These are phyloP conservation scores for Rhincodon typus DNA, from an alignment of 2,797 vertebrate species.

Conservation along the genomic window DNA sequence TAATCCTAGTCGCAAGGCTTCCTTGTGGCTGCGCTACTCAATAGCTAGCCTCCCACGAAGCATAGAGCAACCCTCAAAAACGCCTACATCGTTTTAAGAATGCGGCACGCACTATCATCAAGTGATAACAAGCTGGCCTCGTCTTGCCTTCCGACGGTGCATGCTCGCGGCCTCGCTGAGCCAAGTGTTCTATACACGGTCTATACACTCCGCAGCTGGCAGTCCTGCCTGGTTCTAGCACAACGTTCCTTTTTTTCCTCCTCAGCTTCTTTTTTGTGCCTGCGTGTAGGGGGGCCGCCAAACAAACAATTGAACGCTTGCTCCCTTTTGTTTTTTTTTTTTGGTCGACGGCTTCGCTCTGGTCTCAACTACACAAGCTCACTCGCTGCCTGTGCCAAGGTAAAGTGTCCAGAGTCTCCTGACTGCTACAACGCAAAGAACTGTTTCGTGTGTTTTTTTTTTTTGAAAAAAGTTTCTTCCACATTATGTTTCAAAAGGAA, in stretches of 20 bases:
- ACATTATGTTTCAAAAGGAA: too few relatives aligned
- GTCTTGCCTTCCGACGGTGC: background rate
- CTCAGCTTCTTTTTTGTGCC: background rate
- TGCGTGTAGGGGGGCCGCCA: too few relatives aligned
- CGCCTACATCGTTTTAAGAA: background rate
- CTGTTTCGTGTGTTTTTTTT: background rate
- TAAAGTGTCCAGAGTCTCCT: background rate
- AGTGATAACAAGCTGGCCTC: background rate
- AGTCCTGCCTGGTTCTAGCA: conserved; percentile 15
- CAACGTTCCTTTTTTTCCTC: background rate
- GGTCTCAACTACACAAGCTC: conserved; percentile 13
- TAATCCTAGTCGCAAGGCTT: conserved; percentile 24
- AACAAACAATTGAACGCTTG: background rate
- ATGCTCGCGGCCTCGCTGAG: background rate
- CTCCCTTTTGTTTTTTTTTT: background rate
- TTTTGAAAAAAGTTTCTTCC: background rate
- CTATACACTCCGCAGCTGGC: background rate
- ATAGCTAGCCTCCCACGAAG: background rate
- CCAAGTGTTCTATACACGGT: background rate
- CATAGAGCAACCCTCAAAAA: background rate
- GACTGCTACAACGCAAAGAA: background rate
- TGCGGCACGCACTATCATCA: background rate
- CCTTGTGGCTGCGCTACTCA: background rate
- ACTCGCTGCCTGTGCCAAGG: background rate
- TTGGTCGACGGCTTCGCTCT: background rate